A percentile compares a stretch with the other conserved stretches of the same genome.
Evolutionary conservation across 1,140 invertebrate species (phyloP).

Genomic region (Heliothis virescens): DNA sequence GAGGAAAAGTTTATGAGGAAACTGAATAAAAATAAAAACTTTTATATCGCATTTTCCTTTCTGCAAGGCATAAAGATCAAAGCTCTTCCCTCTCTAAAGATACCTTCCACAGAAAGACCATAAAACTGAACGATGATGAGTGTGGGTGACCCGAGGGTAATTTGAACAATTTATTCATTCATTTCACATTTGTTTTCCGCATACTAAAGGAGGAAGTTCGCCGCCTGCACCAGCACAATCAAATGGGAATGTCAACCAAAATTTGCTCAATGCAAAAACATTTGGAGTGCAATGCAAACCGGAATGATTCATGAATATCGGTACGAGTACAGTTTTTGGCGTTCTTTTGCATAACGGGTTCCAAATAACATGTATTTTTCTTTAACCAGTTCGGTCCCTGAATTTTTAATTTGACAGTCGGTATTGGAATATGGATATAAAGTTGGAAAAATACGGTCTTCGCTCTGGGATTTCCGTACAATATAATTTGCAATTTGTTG

Average conservation of each 20-base stretch:
- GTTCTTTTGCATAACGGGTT: conserved; percentile 38
- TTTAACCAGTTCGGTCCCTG: background rate
- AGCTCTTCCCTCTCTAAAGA: no score
- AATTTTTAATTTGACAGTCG: background rate
- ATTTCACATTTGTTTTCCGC: background rate
- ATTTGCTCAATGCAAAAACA: conserved; percentile 2
- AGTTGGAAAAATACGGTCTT: conserved; percentile 16
- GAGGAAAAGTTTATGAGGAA: no score
- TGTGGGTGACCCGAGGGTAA: no score
- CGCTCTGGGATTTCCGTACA: background rate
- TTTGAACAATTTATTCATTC: no score
- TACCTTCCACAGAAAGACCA: no score
- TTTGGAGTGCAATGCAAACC: conserved; percentile 41
- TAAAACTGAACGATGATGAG: no score
- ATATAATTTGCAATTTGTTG: conserved; percentile 1
- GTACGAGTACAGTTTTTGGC: conserved; percentile 40
- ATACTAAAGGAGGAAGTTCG: background rate
- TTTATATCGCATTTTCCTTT: no score
- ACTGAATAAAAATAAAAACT: no score
- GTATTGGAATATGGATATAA: background rate
- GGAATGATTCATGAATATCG: conserved; percentile 42
- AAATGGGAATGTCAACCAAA: background rate
- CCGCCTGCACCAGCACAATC: background rate
- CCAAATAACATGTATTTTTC: conserved; percentile 40
- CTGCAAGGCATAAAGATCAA: no score